Evolutionary conservation across 1,140 invertebrate species (phyloP).

Genomic region (Leptinotarsa texana): DNA sequence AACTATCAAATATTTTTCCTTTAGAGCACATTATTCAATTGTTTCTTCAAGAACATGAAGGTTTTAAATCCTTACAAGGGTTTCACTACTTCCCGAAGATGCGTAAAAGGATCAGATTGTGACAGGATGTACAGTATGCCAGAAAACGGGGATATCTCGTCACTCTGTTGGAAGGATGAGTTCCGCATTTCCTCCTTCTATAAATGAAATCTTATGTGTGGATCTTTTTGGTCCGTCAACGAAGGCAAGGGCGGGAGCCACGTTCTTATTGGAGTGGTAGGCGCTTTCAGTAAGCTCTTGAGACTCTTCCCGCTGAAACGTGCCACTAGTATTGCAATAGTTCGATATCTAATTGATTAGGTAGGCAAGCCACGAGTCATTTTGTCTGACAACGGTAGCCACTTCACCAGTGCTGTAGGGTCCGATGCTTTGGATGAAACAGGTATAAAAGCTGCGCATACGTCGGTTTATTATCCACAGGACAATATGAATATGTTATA

Average conservation of each 20-base stretch:
- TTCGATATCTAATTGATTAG: neutral
- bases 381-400: conserved; percentile 18
- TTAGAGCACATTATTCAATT: no score
- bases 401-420: conserved; percentile 2
- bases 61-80: no score
- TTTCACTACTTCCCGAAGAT: no score
- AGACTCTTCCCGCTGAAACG: neutral
- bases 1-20: no score
- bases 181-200: no score
- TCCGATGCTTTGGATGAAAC: neutral
- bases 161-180: no score
- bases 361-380: conserved; percentile 7
- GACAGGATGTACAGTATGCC: no score
- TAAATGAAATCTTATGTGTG: neutral
- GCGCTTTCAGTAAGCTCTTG: neutral
- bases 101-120: no score
- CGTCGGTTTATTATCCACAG: conserved; percentile 24
- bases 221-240: conserved; percentile 17
- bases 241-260: neutral
- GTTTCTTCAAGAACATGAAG: no score
- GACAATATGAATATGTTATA: conserved; percentile 18
- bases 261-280: conserved; percentile 4
- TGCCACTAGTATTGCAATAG: neutral
- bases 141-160: no score
- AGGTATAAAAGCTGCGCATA: neutral